Conservation (phyloP, 92 coral and sea anemone genomes). For the Heteractis magnifica region DNA sequence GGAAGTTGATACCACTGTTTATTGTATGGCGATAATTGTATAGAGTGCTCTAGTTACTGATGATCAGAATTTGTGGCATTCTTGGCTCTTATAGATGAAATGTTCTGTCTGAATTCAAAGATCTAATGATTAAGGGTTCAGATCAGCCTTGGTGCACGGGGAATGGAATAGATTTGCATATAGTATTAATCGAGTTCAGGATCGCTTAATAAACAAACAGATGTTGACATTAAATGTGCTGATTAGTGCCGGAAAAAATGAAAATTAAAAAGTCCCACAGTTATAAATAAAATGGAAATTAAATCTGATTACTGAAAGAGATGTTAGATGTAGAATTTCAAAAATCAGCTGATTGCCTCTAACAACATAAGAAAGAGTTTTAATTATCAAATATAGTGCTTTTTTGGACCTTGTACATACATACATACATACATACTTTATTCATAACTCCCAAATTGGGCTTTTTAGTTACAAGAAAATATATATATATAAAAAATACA, state of each 20-base stretch:
- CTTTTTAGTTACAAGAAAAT: no score
- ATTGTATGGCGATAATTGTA: not conserved
- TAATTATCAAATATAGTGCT: no score
- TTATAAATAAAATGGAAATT: not conserved
- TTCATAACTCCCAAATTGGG: no score
- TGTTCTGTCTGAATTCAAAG: not conserved
- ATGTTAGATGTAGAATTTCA: no score
- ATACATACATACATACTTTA: no score
- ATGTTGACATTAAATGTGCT: constrained; percentile 10
- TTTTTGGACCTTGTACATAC: no score
- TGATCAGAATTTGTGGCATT: not conserved
- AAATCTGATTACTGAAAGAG: no score
- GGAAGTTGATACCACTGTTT: not conserved
- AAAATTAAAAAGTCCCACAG: not conserved
- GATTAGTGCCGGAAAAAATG: not conserved
- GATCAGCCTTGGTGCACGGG: constrained; percentile 18
- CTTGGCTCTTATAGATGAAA: not conserved
- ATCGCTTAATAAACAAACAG: constrained; percentile 4
- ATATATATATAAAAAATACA: no score
- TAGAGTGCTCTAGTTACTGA: not conserved
- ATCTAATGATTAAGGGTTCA: not conserved
- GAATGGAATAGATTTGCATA: not conserved
- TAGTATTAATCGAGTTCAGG: not conserved
- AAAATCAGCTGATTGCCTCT: no score
- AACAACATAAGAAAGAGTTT: no score